Evolutionary conservation across 37 sponge, comb jelly and placozoan genomes (phyloP), one percentile per base, ranked within the genome.

Genomic region (Beroe ovata): DNA sequence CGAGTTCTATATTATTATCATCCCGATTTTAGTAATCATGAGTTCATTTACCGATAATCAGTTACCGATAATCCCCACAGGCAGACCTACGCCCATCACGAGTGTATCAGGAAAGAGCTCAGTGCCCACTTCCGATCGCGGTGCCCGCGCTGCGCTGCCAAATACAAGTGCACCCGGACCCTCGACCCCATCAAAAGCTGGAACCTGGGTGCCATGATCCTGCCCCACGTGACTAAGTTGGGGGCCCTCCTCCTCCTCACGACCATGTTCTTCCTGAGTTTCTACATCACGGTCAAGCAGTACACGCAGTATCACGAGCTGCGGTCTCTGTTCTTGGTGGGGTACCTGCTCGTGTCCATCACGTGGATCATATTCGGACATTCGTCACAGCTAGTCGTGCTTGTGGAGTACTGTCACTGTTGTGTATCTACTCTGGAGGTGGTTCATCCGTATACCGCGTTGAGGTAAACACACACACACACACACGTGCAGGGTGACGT

Each of bases 341-440:
- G 20, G 1, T 77, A 77, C 28, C 22, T 77, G 26, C 23, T 37
- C 23, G 84, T 42, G 23, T 42, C 84, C 4, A 42, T 36, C 28
- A 25, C 41, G 6, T 30, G 38, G 20, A 42, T 77, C 23, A 36
- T 21, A 2, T 23, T 77, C 23, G 54, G 54, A 41, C 84, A 77
- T 3, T 25, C 54, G 8, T 16, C 54, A 41, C 35, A 23, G 54
- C 33, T 77, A 3, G 47, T 77, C 3, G 33, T 42, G 47, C 41
- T 77, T 77, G 8, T 39, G 23, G 84, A 77, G 84, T 41, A 40
- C 47, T 36, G 84, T 40, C 20, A 26, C 28, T 77, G 69, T 66
- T 66, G 84, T 77, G 54, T 77, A 26, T 19, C 4, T 35, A 77
- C 26, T 14, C 35, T 66, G 25, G 69, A 66, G 25, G 69, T 30